These are phyloP conservation scores for Zosterops borbonicus DNA, from an alignment of 2,113 vertebrate species.

Conservation along the genomic window DNA sequence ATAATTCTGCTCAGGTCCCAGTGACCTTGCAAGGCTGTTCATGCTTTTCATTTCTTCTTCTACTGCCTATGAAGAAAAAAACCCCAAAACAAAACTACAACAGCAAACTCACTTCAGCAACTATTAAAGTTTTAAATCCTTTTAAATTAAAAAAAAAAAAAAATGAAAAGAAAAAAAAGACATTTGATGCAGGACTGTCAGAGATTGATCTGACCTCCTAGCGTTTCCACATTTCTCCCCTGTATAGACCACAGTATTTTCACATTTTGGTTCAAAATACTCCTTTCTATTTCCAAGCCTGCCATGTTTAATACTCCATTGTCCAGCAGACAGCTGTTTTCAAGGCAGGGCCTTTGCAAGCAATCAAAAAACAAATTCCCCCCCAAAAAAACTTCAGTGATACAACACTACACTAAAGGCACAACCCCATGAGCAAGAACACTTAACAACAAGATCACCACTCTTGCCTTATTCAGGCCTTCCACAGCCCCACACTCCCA, in stretches of 20 bases:
- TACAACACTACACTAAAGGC: not conserved
- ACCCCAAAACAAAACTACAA: not conserved
- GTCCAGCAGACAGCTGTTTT: slow-evolving; percentile 29
- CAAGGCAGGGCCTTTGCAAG: not conserved
- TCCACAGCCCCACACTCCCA: not conserved
- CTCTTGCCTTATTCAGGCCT: not conserved
- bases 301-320: not conserved
- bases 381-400: not conserved
- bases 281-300: slow-evolving; percentile 5
- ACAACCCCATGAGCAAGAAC: not conserved
- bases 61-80: not conserved
- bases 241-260: not conserved
- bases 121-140: not conserved
- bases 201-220: not conserved
- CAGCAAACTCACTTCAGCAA: not conserved
- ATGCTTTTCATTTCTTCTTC: slow-evolving; percentile 25
- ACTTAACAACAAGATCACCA: not conserved
- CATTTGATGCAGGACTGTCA: not conserved
- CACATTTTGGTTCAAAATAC: slow-evolving; percentile 16
- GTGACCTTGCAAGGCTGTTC: slow-evolving; percentile 62
- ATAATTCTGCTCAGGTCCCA: slow-evolving; percentile 77
- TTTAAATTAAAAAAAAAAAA: not conserved
- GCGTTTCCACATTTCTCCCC: not conserved
- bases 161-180: not conserved
- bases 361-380: not conserved